Base-by-base conservation (phyloP, 2,888 invertebrate genomes). In the Troilus luridus region DNA sequence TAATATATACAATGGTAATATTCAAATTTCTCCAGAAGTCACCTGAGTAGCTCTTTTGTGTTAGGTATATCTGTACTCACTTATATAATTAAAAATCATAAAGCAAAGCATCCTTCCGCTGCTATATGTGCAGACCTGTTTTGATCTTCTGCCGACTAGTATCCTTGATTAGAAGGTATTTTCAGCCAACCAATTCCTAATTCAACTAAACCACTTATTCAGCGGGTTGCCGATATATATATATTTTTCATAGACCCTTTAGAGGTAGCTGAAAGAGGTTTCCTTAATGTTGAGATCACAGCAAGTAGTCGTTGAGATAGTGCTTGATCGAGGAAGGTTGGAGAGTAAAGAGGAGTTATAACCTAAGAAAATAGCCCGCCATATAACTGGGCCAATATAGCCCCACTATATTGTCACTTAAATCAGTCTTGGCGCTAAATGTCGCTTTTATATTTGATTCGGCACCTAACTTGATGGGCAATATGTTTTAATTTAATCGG, bases 401-500 rank as follows among this genome's bases (percentile, higher is more conserved):
- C 21, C 54, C 81, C 81, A 56, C 19, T 81, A 81, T 81, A 56
- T 81, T 54, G 81, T 81, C 81, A 54, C 81, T 81, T 81, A 81
- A 81, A 81, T 81, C 81, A 81, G 81, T 81, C 81, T 19, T 81
- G 81, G 19, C 81, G 81, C 54, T 81, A 81, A 81, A 81, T 19
- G 81, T 81, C 54, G 19, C 54, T 81, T 81, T 81, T 81, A 81
- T 81, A 81, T 81, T 81, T 81, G 81, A 81, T 81, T 56, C 54
- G 54, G 54, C 81, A 81, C 81, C 81, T 41, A 81, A 54, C 54
- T 81, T 81, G 54, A 81, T 81, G 21, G 81, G 54, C 81, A 81
- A 81, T 81, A 81, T 81, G 81, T 81, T 81, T 81, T 81, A 81
- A 81, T 81, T 81, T 81, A 81, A 81, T 81, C 81, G 81, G 24